These are phyloP conservation scores for Tholera decimalis DNA, from an alignment of 2,888 invertebrate genomes.

Conservation along the genomic window DNA sequence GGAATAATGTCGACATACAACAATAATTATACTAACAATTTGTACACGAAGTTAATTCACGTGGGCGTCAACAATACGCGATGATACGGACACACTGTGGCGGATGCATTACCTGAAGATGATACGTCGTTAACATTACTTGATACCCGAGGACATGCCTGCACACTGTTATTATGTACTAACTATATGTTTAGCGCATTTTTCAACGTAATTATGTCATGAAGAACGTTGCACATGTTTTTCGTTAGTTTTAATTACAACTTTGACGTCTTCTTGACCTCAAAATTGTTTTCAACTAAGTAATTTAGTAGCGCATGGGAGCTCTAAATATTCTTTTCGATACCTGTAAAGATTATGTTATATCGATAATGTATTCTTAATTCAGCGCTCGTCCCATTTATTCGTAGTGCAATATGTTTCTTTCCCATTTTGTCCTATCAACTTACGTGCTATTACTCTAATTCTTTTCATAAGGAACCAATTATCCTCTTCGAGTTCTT, in stretches of 20 bases:
- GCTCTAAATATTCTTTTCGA: not conserved
- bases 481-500: too few relatives aligned
- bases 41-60: not conserved
- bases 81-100: conserved; percentile 1
- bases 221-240: not conserved
- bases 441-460: too few relatives aligned
- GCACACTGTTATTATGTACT: not conserved
- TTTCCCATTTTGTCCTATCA: not conserved
- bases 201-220: conserved; percentile 8
- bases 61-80: conserved; percentile 24
- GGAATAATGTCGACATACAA: not conserved
- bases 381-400: not conserved
- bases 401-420: not conserved
- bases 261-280: not conserved
- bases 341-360: not conserved
- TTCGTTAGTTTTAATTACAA: not conserved
- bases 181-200: conserved; percentile 4
- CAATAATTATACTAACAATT: not conserved
- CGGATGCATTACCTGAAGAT: conserved; percentile 34
- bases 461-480: not conserved
- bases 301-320: not conserved
- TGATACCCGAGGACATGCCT: conserved; percentile 39
- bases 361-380: not conserved
- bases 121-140: conserved; percentile 34
- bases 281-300: not conserved